Evolutionary conservation across 2,888 invertebrate species (phyloP), one percentile per base, ranked within the genome.

Genomic region (Lissonota sp.): DNA sequence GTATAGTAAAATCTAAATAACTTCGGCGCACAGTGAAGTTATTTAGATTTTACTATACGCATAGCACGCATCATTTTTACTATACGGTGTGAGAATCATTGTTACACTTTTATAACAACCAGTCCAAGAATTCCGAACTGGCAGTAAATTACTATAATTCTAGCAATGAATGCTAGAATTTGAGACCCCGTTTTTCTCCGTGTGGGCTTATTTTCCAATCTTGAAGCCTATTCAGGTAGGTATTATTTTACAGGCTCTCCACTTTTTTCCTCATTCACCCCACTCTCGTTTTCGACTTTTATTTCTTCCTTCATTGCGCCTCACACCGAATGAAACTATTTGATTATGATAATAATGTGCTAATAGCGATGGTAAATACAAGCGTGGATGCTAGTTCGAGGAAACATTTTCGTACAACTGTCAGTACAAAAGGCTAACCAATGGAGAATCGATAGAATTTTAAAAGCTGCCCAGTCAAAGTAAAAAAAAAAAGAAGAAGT

Each of bases 281-380:
- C 57, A 6, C 46, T 58, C 14, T 16, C 7, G n/a, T 40, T 79
- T 53, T 39, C 26, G 26, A 2, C 26, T 26, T 49, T 26, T 60
- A 46, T 37, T 53, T 40, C 39, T n/a, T 42, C 8, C 57, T 4
- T 8, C 37, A 39, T 14, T 44, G 7, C 37, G 12, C 57, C 51
- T 10, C 44, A 40, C 44, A 39, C 39, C 64, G 12, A 64, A 37
- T 37, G 16, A 57, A 69, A 73, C 49, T 79, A 79, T 83, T 81
- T 81, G 81, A 72, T 73, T 83, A 82, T 83, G 79, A 53, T 83
- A 82, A 82, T 83, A 72, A 57, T 55, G 60, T 72, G 74, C 69
- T 69, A 83, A 83, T 80, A 79, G 78, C 72, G 44, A 73, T 66
- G 60, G 78, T 51, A 75, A 83, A 81, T 75, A 83, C 39, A 51